These are phyloP conservation scores for Cloeon dipterum DNA, from an alignment of 2,888 invertebrate species.

Conservation along the genomic window DNA sequence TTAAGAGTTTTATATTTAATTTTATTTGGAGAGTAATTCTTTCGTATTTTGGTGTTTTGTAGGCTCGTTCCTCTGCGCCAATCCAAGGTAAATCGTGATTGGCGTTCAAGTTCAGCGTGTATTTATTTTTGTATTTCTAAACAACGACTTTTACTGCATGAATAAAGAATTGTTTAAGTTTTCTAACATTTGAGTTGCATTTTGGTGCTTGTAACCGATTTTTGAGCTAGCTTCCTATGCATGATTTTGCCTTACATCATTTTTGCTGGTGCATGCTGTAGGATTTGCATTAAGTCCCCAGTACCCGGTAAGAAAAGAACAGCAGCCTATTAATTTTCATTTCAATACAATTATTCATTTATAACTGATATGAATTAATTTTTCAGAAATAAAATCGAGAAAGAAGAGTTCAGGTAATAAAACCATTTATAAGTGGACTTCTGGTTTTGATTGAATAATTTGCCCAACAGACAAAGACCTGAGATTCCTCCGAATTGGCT, in stretches of 20 bases:
- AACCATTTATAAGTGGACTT: conserved; percentile 4
- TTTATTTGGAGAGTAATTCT: too few species aligned
- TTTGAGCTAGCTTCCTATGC: not conserved
- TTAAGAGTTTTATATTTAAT: too few species aligned
- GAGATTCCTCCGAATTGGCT: conserved; percentile 77
- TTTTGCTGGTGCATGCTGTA: not conserved
- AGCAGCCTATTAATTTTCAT: too few species aligned
- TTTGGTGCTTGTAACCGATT: too few species aligned
- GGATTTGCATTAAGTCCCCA: not conserved
- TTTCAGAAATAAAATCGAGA: conserved; percentile 49
- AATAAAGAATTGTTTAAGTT: too few species aligned
- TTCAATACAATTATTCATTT: not conserved
- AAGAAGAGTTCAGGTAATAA: conserved; percentile 44
- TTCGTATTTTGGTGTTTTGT: too few species aligned
- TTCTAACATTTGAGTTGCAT: too few species aligned
- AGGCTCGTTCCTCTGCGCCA: too few species aligned
- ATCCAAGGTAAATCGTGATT: too few species aligned
- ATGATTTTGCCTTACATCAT: not conserved
- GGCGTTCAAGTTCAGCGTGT: too few species aligned
- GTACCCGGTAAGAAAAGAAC: not conserved
- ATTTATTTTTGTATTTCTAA: too few species aligned
- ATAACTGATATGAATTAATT: conserved; percentile 13
- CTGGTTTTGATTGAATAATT: conserved; percentile 3
- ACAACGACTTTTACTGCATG: too few species aligned
- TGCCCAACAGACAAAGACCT: conserved; percentile 48